Percentiles rank a stretch among this genome's conserved stretches.
These are phyloP conservation scores for Megaceryle maxima DNA, from an alignment of 2,113 vertebrate species.

Conservation along the genomic window DNA sequence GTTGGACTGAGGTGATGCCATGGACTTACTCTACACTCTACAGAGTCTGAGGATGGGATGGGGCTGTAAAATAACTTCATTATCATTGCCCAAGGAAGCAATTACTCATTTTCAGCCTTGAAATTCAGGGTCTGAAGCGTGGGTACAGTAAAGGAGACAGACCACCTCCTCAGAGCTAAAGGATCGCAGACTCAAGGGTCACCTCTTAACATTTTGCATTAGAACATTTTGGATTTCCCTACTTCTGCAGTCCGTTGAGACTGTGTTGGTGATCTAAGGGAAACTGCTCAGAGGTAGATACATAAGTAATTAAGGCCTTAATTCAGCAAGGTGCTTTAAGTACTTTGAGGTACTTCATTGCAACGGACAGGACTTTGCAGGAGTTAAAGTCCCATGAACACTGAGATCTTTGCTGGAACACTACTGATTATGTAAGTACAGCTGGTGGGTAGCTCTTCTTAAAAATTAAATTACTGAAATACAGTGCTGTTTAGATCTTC, in stretches of 20 bases:
- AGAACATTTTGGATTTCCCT: conserved; percentile 39
- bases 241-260: conserved; percentile 16
- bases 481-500: conserved; percentile 12
- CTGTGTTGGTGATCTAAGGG: conserved; percentile 35
- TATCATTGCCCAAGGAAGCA: not conserved
- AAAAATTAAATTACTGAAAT: conserved; percentile 19
- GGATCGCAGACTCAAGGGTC: not conserved
- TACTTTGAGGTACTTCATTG: not conserved
- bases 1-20: not conserved
- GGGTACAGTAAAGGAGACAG: conserved; percentile 21
- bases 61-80: not conserved
- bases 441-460: not conserved
- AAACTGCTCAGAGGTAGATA: not conserved
- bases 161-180: not conserved
- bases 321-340: not conserved
- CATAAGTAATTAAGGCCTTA: not conserved
- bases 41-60: not conserved
- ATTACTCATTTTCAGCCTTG: not conserved
- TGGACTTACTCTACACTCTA: not conserved
- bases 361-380: not conserved
- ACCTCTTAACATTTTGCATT: not conserved
- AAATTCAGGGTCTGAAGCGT: not conserved
- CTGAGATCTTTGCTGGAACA: not conserved
- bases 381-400: not conserved
- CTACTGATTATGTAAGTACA: not conserved